A percentile compares a stretch with the other conserved stretches of the same genome.
These are phyloP conservation scores for Drosophila helvetica DNA, from an alignment of 2,888 invertebrate species.

Conservation along the genomic window DNA sequence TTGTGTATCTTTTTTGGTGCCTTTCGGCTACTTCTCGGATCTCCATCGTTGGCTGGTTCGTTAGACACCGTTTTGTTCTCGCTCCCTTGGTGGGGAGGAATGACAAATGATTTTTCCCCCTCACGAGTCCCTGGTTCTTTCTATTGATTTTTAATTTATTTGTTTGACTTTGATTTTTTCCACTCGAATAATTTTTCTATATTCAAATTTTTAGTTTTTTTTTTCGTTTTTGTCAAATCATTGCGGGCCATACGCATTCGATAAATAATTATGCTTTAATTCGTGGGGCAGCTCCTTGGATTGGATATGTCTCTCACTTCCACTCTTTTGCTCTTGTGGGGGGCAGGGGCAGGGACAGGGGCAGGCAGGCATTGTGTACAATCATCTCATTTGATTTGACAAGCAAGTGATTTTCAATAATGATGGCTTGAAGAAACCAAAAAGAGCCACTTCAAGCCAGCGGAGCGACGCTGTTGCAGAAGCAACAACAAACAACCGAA, in stretches of 20 bases:
- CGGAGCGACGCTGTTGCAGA: slow-evolving; percentile 25
- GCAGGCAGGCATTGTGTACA: slow-evolving; percentile 63
- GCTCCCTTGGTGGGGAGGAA: slow-evolving; percentile 36
- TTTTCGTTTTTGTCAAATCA: slow-evolving; percentile 66
- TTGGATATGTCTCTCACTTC: not conserved
- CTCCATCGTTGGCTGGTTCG: slow-evolving; percentile 55
- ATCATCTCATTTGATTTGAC: slow-evolving; percentile 80
- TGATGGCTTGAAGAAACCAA: slow-evolving; percentile 61
- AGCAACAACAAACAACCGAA: slow-evolving; percentile 55
- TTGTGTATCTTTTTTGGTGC: slow-evolving; percentile 13
- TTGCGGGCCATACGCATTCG: slow-evolving; percentile 56
- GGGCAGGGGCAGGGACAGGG: not conserved
- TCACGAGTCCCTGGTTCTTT: slow-evolving; percentile 20
- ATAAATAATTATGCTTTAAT: slow-evolving; percentile 74
- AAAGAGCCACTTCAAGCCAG: slow-evolving; percentile 48
- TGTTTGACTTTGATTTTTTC: slow-evolving; percentile 71
- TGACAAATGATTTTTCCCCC: slow-evolving; percentile 74
- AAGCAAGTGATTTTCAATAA: slow-evolving; percentile 80
- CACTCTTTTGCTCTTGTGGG: not conserved
- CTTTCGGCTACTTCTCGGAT: slow-evolving; percentile 28
- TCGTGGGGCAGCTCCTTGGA: slow-evolving; percentile 53
- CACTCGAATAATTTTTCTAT: slow-evolving; percentile 45
- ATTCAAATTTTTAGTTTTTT: slow-evolving; percentile 35
- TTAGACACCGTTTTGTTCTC: slow-evolving; percentile 75
- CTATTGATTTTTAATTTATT: slow-evolving; percentile 79